Conservation (phyloP, 2,113 vertebrate genomes). For the Tachysurus fulvidraco region DNA sequence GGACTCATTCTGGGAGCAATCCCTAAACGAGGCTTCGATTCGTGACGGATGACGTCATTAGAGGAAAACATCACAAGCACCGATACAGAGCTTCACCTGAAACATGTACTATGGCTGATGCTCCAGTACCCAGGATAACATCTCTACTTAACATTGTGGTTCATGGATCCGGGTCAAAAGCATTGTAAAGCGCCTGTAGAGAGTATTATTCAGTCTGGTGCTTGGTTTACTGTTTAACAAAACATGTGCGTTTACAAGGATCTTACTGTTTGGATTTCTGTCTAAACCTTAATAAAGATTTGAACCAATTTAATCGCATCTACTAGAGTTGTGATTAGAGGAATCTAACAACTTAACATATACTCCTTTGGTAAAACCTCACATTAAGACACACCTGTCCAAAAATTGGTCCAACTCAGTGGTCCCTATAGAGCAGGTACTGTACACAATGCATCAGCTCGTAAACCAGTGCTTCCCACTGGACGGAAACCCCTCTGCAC, state of each 20-base stretch:
- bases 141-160: not conserved
- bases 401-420: not conserved
- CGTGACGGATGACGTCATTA: not conserved
- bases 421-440: not conserved
- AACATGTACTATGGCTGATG: not conserved
- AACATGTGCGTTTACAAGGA: not conserved
- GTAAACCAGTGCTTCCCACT: not conserved
- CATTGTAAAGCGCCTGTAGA: not conserved
- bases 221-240: not conserved
- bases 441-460: conserved; percentile 4
- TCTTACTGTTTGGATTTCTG: not conserved
- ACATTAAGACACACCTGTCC: not conserved
- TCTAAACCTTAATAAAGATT: not conserved
- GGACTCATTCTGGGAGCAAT: not conserved
- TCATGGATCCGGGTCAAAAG: not conserved
- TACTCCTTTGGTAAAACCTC: not conserved
- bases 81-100: not conserved
- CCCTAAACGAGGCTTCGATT: not conserved
- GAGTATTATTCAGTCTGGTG: not conserved
- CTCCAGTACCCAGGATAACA: not conserved
- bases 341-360: not conserved
- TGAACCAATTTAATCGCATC: not conserved
- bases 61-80: not conserved
- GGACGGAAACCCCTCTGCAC: not conserved
- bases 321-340: not conserved